phyloP scores from a whole-genome alignment of 2,888 invertebrate genomes.

The Hydrotaea diabolus region DNA sequence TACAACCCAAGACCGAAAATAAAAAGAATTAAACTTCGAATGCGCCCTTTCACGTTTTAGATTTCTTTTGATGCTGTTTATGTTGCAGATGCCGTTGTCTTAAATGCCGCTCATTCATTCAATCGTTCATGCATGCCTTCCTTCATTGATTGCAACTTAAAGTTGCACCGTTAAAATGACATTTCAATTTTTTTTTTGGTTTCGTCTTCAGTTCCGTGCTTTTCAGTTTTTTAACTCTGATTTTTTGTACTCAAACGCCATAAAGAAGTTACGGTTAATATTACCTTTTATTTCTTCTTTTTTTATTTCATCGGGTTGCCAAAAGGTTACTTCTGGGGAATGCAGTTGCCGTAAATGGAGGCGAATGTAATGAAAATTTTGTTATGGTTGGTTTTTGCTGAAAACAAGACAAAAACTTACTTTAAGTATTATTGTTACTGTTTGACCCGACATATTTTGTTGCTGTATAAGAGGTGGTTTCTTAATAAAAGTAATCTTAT shows the following conservation, averaged over 20 bases:
- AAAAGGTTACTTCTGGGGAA: constrained; percentile 27
- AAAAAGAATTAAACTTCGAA: constrained; percentile 32
- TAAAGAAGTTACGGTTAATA: constrained; percentile 6
- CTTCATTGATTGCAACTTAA: constrained; percentile 10
- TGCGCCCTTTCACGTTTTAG: constrained; percentile 39
- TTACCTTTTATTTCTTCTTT: constrained; percentile 10
- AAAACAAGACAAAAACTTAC: neutral
- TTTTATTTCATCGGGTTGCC: neutral
- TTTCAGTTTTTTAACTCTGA: too few relatives aligned
- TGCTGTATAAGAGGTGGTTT: neutral
- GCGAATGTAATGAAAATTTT: constrained; percentile 5
- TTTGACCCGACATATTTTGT: constrained; percentile 43
- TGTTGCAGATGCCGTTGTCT: neutral
- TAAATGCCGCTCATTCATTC: constrained; percentile 20
- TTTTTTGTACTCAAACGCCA: neutral
- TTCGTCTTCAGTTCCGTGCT: neutral
- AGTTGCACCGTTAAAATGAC: constrained; percentile 37
- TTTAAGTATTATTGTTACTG: constrained; percentile 28
- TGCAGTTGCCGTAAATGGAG: neutral
- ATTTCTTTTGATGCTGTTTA: constrained; percentile 27
- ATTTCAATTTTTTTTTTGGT: constrained; percentile 22
- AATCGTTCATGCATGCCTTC: neutral
- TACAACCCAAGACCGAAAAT: constrained; percentile 6
- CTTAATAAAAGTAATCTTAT: neutral
- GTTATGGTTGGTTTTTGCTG: constrained; percentile 3